Conservation (phyloP, 2,113 vertebrate genomes). For the Leptobrachium leishanense region DNA sequence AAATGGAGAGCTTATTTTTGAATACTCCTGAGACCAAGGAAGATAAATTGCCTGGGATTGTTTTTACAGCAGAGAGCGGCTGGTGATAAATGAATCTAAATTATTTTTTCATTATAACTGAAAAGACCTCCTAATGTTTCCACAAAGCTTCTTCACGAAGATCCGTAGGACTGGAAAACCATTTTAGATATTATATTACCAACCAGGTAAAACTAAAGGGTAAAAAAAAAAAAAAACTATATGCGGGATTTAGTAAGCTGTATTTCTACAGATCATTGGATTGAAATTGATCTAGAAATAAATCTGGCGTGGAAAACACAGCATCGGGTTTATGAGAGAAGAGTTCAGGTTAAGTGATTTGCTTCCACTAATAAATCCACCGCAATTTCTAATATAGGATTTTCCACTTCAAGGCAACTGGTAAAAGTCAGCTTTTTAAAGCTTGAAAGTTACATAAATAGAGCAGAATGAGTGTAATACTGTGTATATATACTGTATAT, state of each 20-base stretch:
- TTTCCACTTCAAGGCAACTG: constrained; percentile 2
- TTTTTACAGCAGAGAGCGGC: constrained; percentile 38
- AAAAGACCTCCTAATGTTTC: constrained; percentile 50
- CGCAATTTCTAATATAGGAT: not conserved
- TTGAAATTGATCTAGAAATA: constrained; percentile 19
- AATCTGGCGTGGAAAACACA: not conserved
- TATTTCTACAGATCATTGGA: constrained; percentile 12
- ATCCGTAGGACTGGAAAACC: constrained; percentile 16
- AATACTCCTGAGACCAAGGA: constrained; percentile 42
- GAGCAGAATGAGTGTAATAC: too few species aligned
- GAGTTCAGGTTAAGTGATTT: constrained; percentile 3
- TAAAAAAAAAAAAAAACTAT: constrained; percentile 12
- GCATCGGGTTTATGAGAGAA: not conserved
- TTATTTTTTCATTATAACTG: constrained; percentile 49
- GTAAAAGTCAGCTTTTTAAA: not conserved
- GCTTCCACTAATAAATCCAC: not conserved
- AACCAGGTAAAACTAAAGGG: not conserved
- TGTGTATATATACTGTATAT: too few species aligned
- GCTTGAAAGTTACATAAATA: not conserved
- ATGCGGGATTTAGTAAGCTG: not conserved
- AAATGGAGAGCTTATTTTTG: constrained; percentile 44
- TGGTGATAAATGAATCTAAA: constrained; percentile 48
- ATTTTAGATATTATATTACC: constrained; percentile 10
- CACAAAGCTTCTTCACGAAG: constrained; percentile 38
- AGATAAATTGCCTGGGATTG: constrained; percentile 47